phyloP scores from a whole-genome alignment of 2,797 vertebrate genomes.

The Carapus acus region DNA sequence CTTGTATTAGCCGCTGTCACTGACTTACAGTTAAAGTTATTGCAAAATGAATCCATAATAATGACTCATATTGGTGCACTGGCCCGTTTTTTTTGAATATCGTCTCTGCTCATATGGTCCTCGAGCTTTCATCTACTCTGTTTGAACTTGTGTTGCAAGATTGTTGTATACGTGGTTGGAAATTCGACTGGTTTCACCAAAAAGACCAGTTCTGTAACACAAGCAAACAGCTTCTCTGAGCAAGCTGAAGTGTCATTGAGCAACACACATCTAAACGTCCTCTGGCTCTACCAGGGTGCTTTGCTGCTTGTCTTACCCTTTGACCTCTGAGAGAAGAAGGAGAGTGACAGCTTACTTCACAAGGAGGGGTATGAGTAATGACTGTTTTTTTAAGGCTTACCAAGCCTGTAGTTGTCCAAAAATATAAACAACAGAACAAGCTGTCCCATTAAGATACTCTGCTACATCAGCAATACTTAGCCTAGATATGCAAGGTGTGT shows the following conservation, averaged over 20 bases:
- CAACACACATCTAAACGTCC: background rate
- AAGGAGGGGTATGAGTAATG: too few relatives aligned
- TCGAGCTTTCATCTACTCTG: conserved; percentile 7
- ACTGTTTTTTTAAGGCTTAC: conserved; percentile 1
- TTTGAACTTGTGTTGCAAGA: conserved; percentile 43
- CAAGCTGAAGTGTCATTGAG: background rate
- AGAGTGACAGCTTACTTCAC: too few relatives aligned
- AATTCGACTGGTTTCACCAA: conserved; percentile 6
- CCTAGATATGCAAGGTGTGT: background rate
- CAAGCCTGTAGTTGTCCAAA: conserved; percentile 10
- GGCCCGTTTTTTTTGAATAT: too few relatives aligned
- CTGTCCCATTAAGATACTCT: background rate
- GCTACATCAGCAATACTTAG: background rate
- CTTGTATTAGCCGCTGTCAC: background rate
- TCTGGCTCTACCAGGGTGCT: background rate
- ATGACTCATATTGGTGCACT: background rate
- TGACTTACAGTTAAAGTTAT: conserved; percentile 4
- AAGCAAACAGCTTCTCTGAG: background rate
- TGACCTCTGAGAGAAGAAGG: background rate
- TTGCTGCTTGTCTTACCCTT: conserved; percentile 6
- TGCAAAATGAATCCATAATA: background rate
- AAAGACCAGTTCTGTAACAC: background rate
- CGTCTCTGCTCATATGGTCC: background rate
- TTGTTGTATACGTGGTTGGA: conserved; percentile 5
- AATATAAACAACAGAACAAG: conserved; percentile 5